Conservation (phyloP, 2,797 vertebrate species). For the Alosa sapidissima region DNA sequence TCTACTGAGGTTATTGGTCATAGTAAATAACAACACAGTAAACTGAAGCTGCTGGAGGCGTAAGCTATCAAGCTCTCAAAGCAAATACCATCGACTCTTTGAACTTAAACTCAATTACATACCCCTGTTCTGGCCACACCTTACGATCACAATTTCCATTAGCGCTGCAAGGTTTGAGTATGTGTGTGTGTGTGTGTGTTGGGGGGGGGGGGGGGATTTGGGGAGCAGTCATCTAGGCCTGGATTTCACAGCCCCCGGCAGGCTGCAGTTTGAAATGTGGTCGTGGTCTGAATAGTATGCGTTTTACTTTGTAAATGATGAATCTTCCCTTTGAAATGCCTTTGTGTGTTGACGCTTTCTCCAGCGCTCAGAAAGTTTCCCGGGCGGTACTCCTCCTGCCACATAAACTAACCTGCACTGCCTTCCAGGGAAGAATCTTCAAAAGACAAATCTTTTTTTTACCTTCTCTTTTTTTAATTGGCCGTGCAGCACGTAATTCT, state of each 20-base stretch:
- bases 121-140: slow-evolving; percentile 45
- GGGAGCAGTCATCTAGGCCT: slow-evolving; percentile 26
- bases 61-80: slow-evolving; percentile 34
- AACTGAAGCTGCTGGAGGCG: slow-evolving; percentile 34
- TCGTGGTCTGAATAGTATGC: slow-evolving; percentile 32
- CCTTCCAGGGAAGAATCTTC: slow-evolving; percentile 50
- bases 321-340: slow-evolving; percentile 52
- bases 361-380: slow-evolving; percentile 41
- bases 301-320: slow-evolving; percentile 43
- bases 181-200: not conserved
- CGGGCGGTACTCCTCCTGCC: slow-evolving; percentile 28
- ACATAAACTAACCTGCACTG: slow-evolving; percentile 40
- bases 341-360: slow-evolving; percentile 20
- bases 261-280: slow-evolving; percentile 35
- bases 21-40: slow-evolving; percentile 50
- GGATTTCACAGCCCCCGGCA: slow-evolving; percentile 20
- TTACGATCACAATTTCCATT: slow-evolving; percentile 34
- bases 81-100: slow-evolving; percentile 53
- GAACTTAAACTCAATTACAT: slow-evolving; percentile 57
- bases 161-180: not conserved
- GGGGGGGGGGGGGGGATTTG: not conserved
- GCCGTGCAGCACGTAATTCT: slow-evolving; percentile 34
- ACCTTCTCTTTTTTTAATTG: slow-evolving; percentile 39
- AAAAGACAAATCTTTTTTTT: slow-evolving; percentile 44
- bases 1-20: slow-evolving; percentile 47